A percentile compares a stretch with the other conserved stretches of the same genome.
These are phyloP conservation scores for Pterobdella sp. DNA, from an alignment of 2,888 invertebrate species.

Conservation along the genomic window DNA sequence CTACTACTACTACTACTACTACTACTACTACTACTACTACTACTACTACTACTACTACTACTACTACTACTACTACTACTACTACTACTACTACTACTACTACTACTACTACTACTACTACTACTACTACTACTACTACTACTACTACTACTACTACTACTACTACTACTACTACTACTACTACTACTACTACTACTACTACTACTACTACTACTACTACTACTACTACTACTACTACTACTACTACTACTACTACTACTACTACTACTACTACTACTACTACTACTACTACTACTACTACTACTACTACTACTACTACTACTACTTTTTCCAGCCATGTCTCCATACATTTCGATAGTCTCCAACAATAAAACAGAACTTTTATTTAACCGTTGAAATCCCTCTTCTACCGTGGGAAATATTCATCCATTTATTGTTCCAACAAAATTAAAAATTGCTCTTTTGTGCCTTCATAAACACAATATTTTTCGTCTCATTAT, in stretches of 20 bases:
- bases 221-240: conserved; percentile 1
- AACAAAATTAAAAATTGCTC: too few species aligned
- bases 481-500: too few species aligned
- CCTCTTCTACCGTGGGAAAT: too few species aligned
- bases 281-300: conserved; percentile 21
- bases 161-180: not conserved
- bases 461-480: too few species aligned
- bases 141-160: conserved; percentile 12
- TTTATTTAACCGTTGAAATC: too few species aligned
- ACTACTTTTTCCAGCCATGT: conserved; percentile 7
- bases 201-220: conserved; percentile 5
- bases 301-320: conserved; percentile 8
- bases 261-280: conserved; percentile 23
- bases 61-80: conserved; percentile 28
- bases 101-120: conserved; percentile 16
- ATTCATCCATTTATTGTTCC: too few species aligned
- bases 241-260: conserved; percentile 12
- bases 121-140: conserved; percentile 26
- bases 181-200: conserved; percentile 13
- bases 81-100: conserved; percentile 15
- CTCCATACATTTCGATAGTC: too few species aligned
- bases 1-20: conserved; percentile 14
- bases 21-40: not conserved
- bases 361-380: too few species aligned
- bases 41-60: conserved; percentile 25